A percentile compares a stretch with the other conserved stretches of the same genome.
phyloP scores from a whole-genome alignment of 2,113 vertebrate genomes.

The Furnarius figulus region DNA sequence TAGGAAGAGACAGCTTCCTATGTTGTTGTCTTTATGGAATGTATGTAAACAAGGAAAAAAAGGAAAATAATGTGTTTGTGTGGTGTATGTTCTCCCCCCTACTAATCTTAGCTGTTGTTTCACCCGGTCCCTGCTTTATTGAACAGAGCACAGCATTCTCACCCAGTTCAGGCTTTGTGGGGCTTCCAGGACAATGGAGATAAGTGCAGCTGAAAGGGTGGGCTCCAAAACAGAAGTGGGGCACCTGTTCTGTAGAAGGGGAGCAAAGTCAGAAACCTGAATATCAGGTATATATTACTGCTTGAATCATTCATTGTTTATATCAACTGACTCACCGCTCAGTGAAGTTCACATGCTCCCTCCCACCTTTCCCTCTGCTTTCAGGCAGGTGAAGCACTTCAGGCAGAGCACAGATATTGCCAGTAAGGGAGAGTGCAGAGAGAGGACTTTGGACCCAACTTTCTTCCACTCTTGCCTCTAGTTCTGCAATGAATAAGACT shows the following conservation, averaged over 20 bases:
- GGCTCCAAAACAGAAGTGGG: background rate
- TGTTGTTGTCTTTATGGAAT: background rate
- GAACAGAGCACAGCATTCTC: background rate
- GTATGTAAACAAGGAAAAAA: background rate
- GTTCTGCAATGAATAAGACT: background rate
- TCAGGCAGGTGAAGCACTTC: background rate
- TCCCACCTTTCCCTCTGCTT: background rate
- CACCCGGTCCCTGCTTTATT: background rate
- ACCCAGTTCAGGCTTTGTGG: background rate
- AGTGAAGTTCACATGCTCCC: background rate
- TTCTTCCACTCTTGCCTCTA: background rate
- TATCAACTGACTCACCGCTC: background rate
- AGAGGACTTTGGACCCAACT: background rate
- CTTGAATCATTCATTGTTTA: constrained; percentile 22
- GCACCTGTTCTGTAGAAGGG: background rate
- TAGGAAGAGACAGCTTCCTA: no score
- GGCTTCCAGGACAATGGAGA: background rate
- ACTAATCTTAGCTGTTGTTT: background rate
- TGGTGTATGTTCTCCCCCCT: background rate
- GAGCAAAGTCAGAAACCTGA: constrained; percentile 3
- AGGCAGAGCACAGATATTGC: background rate
- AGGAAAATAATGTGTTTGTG: background rate
- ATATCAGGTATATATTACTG: background rate
- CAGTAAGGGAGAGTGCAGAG: constrained; percentile 14
- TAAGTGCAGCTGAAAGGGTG: background rate